phyloP scores from a whole-genome alignment of 2,888 invertebrate species.

The Caenorhabditis zanzibari region DNA sequence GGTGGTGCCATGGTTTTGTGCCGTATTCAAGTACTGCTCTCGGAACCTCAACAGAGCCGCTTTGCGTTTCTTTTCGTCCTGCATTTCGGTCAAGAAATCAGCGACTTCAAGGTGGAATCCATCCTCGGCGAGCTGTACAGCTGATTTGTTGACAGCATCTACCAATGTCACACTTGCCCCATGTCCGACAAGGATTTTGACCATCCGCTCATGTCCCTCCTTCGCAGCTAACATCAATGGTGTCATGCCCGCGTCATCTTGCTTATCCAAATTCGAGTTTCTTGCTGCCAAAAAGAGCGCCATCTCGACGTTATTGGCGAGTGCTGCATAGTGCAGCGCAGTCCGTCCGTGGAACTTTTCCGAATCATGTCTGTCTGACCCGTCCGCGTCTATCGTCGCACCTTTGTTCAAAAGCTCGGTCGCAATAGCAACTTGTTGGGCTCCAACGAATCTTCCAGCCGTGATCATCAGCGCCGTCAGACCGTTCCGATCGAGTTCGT shows the following conservation, averaged over 20 bases:
- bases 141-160: constrained; percentile 33
- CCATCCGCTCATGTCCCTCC: constrained; percentile 30
- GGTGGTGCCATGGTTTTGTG: not conserved
- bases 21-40: not conserved
- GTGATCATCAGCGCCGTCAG: constrained; percentile 43
- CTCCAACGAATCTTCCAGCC: constrained; percentile 15
- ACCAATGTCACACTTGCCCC: constrained; percentile 25
- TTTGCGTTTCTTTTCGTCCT: too few species aligned
- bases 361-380: constrained; percentile 31
- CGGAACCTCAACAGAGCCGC: not conserved
- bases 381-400: constrained; percentile 47
- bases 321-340: constrained; percentile 49
- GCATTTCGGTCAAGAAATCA: constrained; percentile 8
- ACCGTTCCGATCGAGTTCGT: constrained; percentile 49
- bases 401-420: constrained; percentile 27
- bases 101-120: constrained; percentile 32
- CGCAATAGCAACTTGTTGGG: constrained; percentile 20
- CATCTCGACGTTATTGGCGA: constrained; percentile 20
- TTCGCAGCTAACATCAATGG: constrained; percentile 53
- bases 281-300: not conserved
- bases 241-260: constrained; percentile 46
- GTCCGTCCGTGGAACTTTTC: constrained; percentile 40
- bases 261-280: constrained; percentile 47
- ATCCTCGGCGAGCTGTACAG: constrained; percentile 7
- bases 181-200: constrained; percentile 8